Conservation (phyloP, 1,140 invertebrate genomes). For the Vanessa tameamea region DNA sequence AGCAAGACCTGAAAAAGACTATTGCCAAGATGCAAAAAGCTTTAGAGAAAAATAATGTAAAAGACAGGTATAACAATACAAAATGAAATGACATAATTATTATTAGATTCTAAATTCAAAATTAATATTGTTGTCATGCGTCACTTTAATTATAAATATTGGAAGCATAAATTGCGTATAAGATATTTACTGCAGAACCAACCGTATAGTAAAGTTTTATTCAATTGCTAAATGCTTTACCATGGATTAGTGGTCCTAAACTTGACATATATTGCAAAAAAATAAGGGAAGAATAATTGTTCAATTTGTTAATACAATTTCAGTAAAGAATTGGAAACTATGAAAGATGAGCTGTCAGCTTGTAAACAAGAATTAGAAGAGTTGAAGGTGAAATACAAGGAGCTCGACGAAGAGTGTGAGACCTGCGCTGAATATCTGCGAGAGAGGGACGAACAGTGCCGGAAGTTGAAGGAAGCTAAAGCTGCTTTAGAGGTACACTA, state of each 20-base stretch:
- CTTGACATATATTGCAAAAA: too few species aligned
- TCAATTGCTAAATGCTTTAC: too few species aligned
- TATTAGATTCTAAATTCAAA: too few species aligned
- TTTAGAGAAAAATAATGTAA: constrained; percentile 49
- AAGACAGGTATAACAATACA: constrained; percentile 31
- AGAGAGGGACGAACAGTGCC: constrained; percentile 60
- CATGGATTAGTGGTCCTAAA: too few species aligned
- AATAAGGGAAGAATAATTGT: neutral
- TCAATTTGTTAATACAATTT: neutral
- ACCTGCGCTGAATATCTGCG: constrained; percentile 62
- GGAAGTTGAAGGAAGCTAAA: constrained; percentile 52
- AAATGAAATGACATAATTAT: too few species aligned
- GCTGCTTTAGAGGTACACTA: constrained; percentile 48
- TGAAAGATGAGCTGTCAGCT: constrained; percentile 40
- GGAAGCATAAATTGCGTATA: too few species aligned
- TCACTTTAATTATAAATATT: too few species aligned
- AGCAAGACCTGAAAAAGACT: constrained; percentile 59
- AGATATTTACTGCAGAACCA: too few species aligned
- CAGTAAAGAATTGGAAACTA: constrained; percentile 53
- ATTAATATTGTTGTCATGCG: too few species aligned
- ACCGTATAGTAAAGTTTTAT: too few species aligned
- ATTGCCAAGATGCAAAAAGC: constrained; percentile 64
- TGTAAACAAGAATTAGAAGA: constrained; percentile 54
- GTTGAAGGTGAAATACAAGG: constrained; percentile 48
- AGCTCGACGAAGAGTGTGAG: constrained; percentile 68